Evolutionary conservation across 2,888 invertebrate genomes (phyloP).

Genomic region (Cephalotes varians): DNA sequence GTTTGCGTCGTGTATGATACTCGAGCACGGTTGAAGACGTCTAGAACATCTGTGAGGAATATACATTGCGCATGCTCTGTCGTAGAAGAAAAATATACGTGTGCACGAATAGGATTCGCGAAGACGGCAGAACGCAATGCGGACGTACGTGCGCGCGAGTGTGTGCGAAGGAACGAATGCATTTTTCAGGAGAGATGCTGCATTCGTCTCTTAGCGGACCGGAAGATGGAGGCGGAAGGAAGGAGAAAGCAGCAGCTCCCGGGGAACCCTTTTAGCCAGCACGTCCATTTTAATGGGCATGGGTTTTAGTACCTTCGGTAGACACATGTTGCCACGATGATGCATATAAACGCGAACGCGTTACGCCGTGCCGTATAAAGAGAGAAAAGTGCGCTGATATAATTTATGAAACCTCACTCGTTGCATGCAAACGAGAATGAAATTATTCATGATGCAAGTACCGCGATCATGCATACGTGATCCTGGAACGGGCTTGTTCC

Average conservation of each 20-base stretch:
- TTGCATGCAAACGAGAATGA: conserved; percentile 65
- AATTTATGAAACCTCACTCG: conserved; percentile 67
- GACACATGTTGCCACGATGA: conserved; percentile 53
- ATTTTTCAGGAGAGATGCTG: conserved; percentile 68
- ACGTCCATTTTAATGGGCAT: conserved; percentile 70
- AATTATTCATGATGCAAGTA: conserved; percentile 69
- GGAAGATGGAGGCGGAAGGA: conserved; percentile 5
- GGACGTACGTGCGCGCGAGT: conserved; percentile 47
- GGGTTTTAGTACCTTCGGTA: conserved; percentile 55
- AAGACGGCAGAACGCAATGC: conserved; percentile 68
- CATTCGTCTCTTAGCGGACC: conserved; percentile 50
- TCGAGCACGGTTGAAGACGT: conserved; percentile 2
- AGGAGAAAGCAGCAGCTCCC: conserved; percentile 45
- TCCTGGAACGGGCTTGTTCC: conserved; percentile 26
- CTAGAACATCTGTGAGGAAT: conserved; percentile 64
- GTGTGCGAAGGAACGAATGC: conserved; percentile 61
- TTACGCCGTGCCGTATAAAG: conserved; percentile 38
- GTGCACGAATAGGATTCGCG: conserved; percentile 60
- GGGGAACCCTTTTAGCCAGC: conserved; percentile 68
- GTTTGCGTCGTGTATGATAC: not conserved
- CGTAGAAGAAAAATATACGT: conserved; percentile 29
- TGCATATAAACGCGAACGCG: conserved; percentile 58
- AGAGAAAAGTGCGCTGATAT: conserved; percentile 64
- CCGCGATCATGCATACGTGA: conserved; percentile 58
- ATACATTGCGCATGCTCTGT: conserved; percentile 37